A percentile compares a stretch with the other conserved stretches of the same genome.
phyloP scores from a whole-genome alignment of 2,113 vertebrate genomes.

The Sturnira hondurensis region DNA sequence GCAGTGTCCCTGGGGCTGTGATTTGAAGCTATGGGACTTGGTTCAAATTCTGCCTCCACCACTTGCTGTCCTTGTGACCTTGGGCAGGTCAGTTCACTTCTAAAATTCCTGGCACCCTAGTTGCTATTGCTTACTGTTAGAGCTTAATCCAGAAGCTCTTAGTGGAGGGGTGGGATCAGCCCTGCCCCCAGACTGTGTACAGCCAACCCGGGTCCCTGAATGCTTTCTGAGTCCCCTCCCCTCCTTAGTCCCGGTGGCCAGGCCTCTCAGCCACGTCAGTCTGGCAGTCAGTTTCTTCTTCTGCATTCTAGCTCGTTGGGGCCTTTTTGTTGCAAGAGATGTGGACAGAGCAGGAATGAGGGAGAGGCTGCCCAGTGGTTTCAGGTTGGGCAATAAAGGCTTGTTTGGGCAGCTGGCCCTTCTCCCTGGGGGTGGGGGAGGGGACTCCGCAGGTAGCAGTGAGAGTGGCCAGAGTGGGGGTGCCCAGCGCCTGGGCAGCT shows the following conservation, averaged over 20 bases:
- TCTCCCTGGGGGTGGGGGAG: not conserved
- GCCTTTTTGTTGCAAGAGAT: constrained; percentile 30
- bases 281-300: not conserved
- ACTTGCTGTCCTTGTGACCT: not conserved
- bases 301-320: not conserved
- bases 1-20: not conserved
- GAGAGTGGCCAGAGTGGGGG: not conserved
- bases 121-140: not conserved
- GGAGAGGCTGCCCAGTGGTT: constrained; percentile 54
- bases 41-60: not conserved
- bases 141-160: not conserved
- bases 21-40: not conserved
- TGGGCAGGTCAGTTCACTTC: not conserved
- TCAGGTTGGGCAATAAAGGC: constrained; percentile 65
- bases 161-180: not conserved
- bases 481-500: not conserved
- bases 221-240: not conserved
- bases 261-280: not conserved
- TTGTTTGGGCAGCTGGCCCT: constrained; percentile 45
- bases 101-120: not conserved
- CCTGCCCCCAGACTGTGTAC: not conserved
- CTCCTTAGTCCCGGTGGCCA: not conserved
- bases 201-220: not conserved
- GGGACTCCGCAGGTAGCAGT: not conserved
- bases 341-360: constrained; percentile 64